Percentiles rank a stretch among this genome's conserved stretches.
Conservation (phyloP, 1,140 invertebrate species). For the Idris sp. region DNA sequence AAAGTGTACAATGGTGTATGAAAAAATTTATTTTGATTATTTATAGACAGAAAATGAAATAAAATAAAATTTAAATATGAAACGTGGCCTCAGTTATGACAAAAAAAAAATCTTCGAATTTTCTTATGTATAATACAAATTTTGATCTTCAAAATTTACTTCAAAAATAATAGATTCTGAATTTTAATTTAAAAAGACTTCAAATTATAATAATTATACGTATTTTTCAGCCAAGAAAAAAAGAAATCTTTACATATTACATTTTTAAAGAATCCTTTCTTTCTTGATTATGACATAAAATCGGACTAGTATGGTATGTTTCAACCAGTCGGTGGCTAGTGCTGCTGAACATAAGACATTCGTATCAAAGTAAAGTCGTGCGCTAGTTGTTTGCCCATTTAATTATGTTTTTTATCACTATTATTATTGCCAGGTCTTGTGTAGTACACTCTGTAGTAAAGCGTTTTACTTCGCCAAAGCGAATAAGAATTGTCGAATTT, state of each 20-base stretch:
- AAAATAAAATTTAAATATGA: background rate
- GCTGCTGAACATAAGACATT: conserved; percentile 61
- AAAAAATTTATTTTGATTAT: too few relatives aligned
- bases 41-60: too few relatives aligned
- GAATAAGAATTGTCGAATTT: conserved; percentile 99
- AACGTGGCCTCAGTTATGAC: conserved; percentile 18
- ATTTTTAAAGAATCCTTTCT: conserved; percentile 39
- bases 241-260: conserved; percentile 31
- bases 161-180: too few relatives aligned
- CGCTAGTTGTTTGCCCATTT: conserved; percentile 28
- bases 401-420: conserved; percentile 67
- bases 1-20: too few relatives aligned
- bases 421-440: conserved; percentile 81
- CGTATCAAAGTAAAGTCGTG: conserved; percentile 14
- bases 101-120: too few relatives aligned
- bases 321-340: conserved; percentile 62
- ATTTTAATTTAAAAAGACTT: too few relatives aligned
- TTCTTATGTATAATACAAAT: too few relatives aligned
- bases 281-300: conserved; percentile 37
- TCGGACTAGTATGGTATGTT: conserved; percentile 69
- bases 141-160: too few relatives aligned
- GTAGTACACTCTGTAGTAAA: conserved; percentile 99
- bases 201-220: too few relatives aligned
- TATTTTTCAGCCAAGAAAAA: conserved; percentile 14
- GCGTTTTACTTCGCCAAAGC: conserved; percentile 98